These are phyloP conservation scores for Leptinotarsa lineolata DNA, from an alignment of 1,140 invertebrate species.

Conservation along the genomic window DNA sequence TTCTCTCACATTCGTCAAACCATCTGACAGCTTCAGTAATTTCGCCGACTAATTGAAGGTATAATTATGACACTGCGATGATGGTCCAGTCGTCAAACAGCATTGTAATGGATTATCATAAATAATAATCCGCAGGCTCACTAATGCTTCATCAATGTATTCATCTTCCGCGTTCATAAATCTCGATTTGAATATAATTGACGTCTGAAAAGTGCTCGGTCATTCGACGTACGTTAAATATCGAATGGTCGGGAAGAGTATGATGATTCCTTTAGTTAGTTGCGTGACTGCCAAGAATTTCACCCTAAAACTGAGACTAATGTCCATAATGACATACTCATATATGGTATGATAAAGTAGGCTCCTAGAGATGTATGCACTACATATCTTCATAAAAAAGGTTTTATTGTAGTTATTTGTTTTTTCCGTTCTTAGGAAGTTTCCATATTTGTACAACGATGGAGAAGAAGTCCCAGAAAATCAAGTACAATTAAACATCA, in stretches of 20 bases:
- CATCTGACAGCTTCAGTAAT: neutral
- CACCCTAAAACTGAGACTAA: neutral
- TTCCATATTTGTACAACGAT: too few species aligned
- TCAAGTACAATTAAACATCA: neutral
- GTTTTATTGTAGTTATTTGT: too few species aligned
- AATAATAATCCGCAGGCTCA: neutral
- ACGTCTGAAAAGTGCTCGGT: neutral
- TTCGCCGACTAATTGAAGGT: neutral
- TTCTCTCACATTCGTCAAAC: constrained; percentile 5
- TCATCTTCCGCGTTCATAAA: constrained; percentile 1
- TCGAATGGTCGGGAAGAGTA: neutral
- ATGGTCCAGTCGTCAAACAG: neutral
- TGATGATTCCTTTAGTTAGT: neutral
- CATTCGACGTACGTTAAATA: neutral
- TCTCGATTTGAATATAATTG: constrained; percentile 8
- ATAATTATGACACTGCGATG: neutral
- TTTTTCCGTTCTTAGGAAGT: too few species aligned
- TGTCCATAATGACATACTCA: neutral
- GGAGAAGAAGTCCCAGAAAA: neutral
- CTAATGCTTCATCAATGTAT: neutral
- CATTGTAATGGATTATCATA: neutral
- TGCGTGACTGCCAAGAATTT: neutral
- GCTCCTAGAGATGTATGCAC: too few species aligned
- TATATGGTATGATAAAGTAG: neutral
- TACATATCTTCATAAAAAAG: too few species aligned